Conservation (phyloP, 2,888 invertebrate genomes). For the Heteromurus nitidus region DNA sequence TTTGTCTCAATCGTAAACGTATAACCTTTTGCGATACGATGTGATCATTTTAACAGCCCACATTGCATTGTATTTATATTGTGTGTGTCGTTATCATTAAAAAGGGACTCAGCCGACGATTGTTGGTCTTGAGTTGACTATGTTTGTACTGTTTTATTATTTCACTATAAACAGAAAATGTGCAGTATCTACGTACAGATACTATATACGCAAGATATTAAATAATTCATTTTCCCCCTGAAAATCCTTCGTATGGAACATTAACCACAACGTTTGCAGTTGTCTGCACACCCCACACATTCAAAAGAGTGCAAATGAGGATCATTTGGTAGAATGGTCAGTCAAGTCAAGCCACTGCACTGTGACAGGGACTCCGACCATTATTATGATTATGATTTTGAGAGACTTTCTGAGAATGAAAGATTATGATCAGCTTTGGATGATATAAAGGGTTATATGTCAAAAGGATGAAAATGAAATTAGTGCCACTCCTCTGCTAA, state of each 20-base stretch:
- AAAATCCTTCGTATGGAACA: neutral
- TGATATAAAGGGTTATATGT: conserved; percentile 44
- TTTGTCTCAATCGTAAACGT: neutral
- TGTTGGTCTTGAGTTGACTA: neutral
- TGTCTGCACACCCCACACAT: no score
- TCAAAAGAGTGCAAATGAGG: neutral
- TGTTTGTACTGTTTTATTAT: neutral
- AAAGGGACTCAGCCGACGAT: neutral
- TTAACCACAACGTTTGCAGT: neutral
- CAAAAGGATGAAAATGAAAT: conserved; percentile 42
- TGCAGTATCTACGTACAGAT: neutral
- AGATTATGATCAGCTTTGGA: conserved; percentile 5
- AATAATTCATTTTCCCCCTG: neutral
- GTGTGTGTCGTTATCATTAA: neutral
- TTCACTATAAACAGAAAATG: neutral
- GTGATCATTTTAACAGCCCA: conserved; percentile 3
- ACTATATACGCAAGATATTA: no score
- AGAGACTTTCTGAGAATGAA: neutral
- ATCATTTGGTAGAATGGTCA: neutral
- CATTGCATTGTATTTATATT: neutral
- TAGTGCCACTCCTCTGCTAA: conserved; percentile 43
- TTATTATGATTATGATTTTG: conserved; percentile 2
- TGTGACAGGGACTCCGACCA: neutral
- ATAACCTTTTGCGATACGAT: neutral
- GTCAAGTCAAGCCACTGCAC: no score